Percentiles rank a stretch among this genome's conserved stretches.
Evolutionary conservation across 2,888 invertebrate genomes (phyloP).

Genomic region (Cepaea hortensis): DNA sequence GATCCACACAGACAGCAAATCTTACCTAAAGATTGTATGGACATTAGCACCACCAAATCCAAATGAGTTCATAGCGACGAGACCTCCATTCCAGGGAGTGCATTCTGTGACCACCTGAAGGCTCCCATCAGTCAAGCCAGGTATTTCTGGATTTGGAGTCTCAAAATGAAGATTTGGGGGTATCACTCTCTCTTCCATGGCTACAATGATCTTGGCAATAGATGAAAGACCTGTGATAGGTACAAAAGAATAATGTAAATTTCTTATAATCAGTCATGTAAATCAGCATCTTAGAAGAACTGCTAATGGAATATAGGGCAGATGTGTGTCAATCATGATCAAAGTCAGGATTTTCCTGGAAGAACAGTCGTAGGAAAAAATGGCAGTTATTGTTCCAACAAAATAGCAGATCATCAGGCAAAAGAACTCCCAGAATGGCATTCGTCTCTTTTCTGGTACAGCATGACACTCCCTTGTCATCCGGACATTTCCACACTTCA

Average conservation of each 20-base stretch:
- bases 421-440: too few relatives aligned
- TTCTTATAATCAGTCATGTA: not conserved
- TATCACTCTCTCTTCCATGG: constrained; percentile 92
- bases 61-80: constrained; percentile 95
- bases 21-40: constrained; percentile 70
- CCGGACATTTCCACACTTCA: too few relatives aligned
- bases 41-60: constrained; percentile 91
- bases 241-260: not conserved
- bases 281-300: too few relatives aligned
- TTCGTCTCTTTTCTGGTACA: too few relatives aligned
- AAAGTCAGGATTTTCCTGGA: too few relatives aligned
- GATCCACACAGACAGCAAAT: not conserved
- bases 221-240: constrained; percentile 85
- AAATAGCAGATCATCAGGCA: too few relatives aligned
- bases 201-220: constrained; percentile 91
- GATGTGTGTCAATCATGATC: too few relatives aligned
- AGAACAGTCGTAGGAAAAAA: too few relatives aligned
- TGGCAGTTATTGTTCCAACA: too few relatives aligned
- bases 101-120: constrained; percentile 91
- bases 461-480: too few relatives aligned
- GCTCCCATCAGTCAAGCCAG: constrained; percentile 91
- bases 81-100: constrained; percentile 91
- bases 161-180: constrained; percentile 94
- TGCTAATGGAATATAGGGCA: too few relatives aligned
- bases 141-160: constrained; percentile 91